phyloP scores from a whole-genome alignment of 2,888 invertebrate genomes.

The Cerceris ruficornis region DNA sequence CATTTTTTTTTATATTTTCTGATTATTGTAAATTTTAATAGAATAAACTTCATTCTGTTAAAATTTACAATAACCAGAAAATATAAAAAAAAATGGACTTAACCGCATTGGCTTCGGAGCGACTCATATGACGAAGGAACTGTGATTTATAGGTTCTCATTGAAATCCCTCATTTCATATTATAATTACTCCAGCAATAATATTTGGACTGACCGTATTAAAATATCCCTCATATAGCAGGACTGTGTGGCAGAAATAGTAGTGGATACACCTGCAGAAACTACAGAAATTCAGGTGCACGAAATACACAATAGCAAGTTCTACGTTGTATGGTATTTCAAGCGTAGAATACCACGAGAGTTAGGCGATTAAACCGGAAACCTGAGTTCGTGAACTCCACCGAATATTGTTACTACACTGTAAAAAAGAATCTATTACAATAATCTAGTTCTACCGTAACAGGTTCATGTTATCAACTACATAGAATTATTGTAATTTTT shows the following conservation, averaged over 20 bases:
- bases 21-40: too few relatives aligned
- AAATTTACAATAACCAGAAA: too few relatives aligned
- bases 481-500: too few relatives aligned
- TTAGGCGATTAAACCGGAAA: constrained; percentile 40
- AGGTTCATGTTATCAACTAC: too few relatives aligned
- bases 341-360: constrained; percentile 13
- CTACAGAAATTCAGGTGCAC: constrained; percentile 38
- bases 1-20: too few relatives aligned
- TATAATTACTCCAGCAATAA: too few relatives aligned
- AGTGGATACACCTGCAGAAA: constrained; percentile 38
- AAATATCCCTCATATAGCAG: constrained; percentile 27
- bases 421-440: background rate
- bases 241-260: constrained; percentile 1
- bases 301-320: constrained; percentile 37
- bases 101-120: too few relatives aligned
- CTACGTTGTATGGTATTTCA: constrained; percentile 40
- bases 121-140: too few relatives aligned
- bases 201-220: background rate
- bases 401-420: background rate
- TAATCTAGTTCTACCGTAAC: background rate
- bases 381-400: background rate
- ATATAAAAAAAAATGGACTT: too few relatives aligned
- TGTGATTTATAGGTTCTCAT: constrained; percentile 2
- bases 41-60: too few relatives aligned
- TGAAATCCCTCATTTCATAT: constrained; percentile 3